A percentile compares a stretch with the other conserved stretches of the same genome.
phyloP scores from a whole-genome alignment of 1,140 invertebrate genomes.

The Neodiprion pinetum region DNA sequence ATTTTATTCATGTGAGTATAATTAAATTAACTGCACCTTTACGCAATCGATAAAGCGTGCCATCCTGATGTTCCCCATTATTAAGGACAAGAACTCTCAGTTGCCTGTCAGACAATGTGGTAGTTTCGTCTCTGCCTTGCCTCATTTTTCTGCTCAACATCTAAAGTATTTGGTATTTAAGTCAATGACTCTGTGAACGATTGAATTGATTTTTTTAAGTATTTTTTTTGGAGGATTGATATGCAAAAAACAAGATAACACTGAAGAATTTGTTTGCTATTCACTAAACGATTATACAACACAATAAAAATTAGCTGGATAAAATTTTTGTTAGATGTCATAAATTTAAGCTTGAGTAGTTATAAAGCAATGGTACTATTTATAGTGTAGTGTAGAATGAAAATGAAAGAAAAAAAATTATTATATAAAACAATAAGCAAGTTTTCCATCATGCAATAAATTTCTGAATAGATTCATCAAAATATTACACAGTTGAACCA shows the following conservation, averaged over 20 bases:
- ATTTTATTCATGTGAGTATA: not conserved
- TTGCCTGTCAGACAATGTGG: slow-evolving; percentile 49
- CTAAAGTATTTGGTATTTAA: slow-evolving; percentile 30
- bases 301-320: no score
- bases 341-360: no score
- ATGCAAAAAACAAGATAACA: slow-evolving; percentile 9
- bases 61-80: slow-evolving; percentile 77
- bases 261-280: slow-evolving; percentile 12
- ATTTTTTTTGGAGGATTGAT: not conserved
- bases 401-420: not conserved
- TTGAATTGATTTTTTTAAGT: not conserved
- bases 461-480: not conserved
- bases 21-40: slow-evolving; percentile 58
- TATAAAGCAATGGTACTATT: no score
- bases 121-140: slow-evolving; percentile 32
- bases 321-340: no score
- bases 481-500: not conserved
- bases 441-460: not conserved
- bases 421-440: not conserved
- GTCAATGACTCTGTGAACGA: not conserved
- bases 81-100: slow-evolving; percentile 75
- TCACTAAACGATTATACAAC: slow-evolving; percentile 19
- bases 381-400: not conserved
- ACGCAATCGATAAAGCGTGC: slow-evolving; percentile 71
- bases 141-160: slow-evolving; percentile 39